Evolutionary conservation across 2,888 invertebrate genomes (phyloP).

Genomic region (Pocota personata): DNA sequence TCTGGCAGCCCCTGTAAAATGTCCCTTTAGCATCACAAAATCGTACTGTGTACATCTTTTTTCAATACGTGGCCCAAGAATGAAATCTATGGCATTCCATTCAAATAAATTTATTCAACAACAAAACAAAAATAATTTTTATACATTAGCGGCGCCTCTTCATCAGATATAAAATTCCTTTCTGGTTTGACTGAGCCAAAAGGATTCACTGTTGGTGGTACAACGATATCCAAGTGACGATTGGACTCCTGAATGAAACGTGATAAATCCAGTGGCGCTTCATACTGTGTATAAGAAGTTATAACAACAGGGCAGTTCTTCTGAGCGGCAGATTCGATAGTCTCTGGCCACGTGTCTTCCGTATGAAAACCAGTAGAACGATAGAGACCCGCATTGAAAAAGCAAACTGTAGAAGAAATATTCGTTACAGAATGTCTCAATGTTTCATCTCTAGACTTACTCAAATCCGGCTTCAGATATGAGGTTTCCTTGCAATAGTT

Average conservation of each 20-base stretch:
- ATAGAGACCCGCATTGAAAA: slow-evolving; percentile 89
- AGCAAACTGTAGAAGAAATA: slow-evolving; percentile 84
- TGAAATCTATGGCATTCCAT: background rate
- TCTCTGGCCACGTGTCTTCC: slow-evolving; percentile 87
- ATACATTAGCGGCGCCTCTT: slow-evolving; percentile 87
- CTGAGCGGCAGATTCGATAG: slow-evolving; percentile 85
- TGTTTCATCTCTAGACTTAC: slow-evolving; percentile 78
- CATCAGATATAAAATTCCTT: slow-evolving; percentile 89
- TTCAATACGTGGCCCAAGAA: background rate
- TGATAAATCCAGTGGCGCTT: slow-evolving; percentile 86
- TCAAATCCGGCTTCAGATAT: slow-evolving; percentile 85
- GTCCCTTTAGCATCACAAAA: no score
- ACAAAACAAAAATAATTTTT: slow-evolving; percentile 88
- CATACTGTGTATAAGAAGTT: slow-evolving; percentile 88
- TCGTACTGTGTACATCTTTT: no score
- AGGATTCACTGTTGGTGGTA: slow-evolving; percentile 85
- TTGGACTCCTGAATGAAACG: slow-evolving; percentile 84
- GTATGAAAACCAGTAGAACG: slow-evolving; percentile 86
- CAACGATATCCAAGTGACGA: slow-evolving; percentile 83
- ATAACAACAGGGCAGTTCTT: slow-evolving; percentile 85
- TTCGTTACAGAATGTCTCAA: background rate
- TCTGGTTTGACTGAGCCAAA: slow-evolving; percentile 89
- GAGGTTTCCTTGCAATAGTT: slow-evolving; percentile 82
- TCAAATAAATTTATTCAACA: slow-evolving; percentile 80
- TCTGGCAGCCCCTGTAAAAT: no score